Evolutionary conservation across 2,888 invertebrate species (phyloP).

Genomic region (Dolomedes plantarius): DNA sequence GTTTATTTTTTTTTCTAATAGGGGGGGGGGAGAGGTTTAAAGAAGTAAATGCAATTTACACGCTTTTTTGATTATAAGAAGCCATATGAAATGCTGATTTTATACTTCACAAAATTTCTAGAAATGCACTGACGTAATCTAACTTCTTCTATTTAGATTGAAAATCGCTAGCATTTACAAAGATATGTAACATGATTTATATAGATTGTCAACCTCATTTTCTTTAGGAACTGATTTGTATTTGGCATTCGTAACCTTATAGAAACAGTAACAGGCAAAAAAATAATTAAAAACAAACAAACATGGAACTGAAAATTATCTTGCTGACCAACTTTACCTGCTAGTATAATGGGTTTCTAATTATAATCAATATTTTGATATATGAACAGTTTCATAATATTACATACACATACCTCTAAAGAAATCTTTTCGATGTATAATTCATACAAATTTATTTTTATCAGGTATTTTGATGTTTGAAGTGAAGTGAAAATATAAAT

Average conservation of each 20-base stretch:
- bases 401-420: neutral
- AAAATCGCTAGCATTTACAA: constrained; percentile 16
- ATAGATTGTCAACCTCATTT: constrained; percentile 11
- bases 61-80: too few species aligned
- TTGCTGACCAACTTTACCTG: neutral
- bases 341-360: neutral
- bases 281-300: neutral
- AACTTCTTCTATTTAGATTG: constrained; percentile 1
- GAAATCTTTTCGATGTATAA: constrained; percentile 35
- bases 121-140: neutral
- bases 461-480: constrained; percentile 8
- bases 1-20: too few species aligned
- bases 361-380: neutral
- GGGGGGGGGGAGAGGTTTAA: too few species aligned
- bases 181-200: constrained; percentile 11
- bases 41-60: too few species aligned
- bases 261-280: neutral
- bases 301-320: too few species aligned
- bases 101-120: too few species aligned
- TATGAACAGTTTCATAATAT: constrained; percentile 7
- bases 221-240: constrained; percentile 22
- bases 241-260: constrained; percentile 18
- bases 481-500: constrained; percentile 26
- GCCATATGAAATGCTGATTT: too few species aligned
- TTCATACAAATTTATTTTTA: constrained; percentile 26